phyloP scores from a whole-genome alignment of 2,888 invertebrate species.

The Macaria liturata region DNA sequence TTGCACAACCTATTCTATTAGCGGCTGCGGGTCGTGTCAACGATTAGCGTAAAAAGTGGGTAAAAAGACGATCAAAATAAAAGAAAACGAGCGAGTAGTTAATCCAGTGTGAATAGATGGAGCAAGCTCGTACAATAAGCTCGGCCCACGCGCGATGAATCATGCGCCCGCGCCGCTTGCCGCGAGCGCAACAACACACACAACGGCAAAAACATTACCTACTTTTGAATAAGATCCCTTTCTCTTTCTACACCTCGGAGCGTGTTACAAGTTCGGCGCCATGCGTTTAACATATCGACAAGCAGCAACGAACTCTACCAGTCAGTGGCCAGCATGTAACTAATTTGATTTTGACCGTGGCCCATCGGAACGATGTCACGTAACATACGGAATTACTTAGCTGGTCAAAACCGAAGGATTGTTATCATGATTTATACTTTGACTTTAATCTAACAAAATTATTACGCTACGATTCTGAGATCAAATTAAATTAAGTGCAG shows the following conservation, averaged over 20 bases:
- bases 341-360: conserved; percentile 55
- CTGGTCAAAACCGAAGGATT: too few relatives aligned
- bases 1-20: conserved; percentile 31
- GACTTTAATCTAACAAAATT: too few relatives aligned
- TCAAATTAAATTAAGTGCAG: too few relatives aligned
- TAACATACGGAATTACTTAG: conserved; percentile 34
- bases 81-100: conserved; percentile 63
- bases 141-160: conserved; percentile 78
- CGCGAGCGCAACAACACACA: conserved; percentile 47
- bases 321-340: conserved; percentile 34
- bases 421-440: too few relatives aligned
- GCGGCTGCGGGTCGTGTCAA: conserved; percentile 27
- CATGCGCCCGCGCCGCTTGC: conserved; percentile 65
- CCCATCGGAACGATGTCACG: conserved; percentile 40
- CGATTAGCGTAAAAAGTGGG: conserved; percentile 32
- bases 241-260: conserved; percentile 80
- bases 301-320: conserved; percentile 49
- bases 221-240: conserved; percentile 82
- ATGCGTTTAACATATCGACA: conserved; percentile 59
- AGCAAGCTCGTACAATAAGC: conserved; percentile 69
- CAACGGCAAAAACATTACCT: conserved; percentile 81
- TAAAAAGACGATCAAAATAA: conserved; percentile 44
- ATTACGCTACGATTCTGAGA: too few relatives aligned
- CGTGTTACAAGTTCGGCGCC: conserved; percentile 63
- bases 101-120: conserved; percentile 65